Conservation (phyloP, 2,113 vertebrate species). For the Saguinus imperator region DNA sequence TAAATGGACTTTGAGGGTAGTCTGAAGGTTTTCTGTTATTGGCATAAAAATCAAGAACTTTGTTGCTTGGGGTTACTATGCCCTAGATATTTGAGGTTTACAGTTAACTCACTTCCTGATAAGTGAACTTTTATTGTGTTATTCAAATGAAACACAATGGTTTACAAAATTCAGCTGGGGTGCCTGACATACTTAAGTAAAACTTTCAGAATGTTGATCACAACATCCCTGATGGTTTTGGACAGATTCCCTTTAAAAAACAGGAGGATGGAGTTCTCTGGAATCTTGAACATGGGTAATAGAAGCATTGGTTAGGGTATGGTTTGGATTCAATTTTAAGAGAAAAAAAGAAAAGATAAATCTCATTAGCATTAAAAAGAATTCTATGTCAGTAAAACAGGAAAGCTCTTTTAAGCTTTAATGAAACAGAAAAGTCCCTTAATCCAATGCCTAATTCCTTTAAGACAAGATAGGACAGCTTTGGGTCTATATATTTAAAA, state of each 20-base stretch:
- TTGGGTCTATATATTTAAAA: constrained; percentile 43
- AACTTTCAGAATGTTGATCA: constrained; percentile 33
- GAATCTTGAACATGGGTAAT: not conserved
- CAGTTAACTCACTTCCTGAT: constrained; percentile 34
- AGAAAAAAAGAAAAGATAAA: constrained; percentile 66
- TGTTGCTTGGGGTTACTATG: not conserved
- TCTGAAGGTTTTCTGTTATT: not conserved
- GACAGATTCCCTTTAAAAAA: constrained; percentile 13
- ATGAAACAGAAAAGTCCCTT: constrained; percentile 63
- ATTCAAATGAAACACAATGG: constrained; percentile 50
- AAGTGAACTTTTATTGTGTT: constrained; percentile 43
- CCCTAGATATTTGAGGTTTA: not conserved
- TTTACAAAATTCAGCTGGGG: not conserved
- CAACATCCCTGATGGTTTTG: not conserved
- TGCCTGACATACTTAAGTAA: not conserved
- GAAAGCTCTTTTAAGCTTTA: constrained; percentile 54
- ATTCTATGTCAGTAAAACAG: constrained; percentile 37
- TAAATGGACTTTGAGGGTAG: not conserved
- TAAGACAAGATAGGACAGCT: not conserved
- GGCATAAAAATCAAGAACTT: constrained; percentile 35
- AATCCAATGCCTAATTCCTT: constrained; percentile 57
- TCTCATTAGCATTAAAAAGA: constrained; percentile 60
- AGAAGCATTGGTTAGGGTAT: not conserved
- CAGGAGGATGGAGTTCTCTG: not conserved
- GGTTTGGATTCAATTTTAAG: constrained; percentile 33